These are phyloP conservation scores for Neotragus moschatus DNA, from an alignment of 2,113 vertebrate genomes.

Conservation along the genomic window DNA sequence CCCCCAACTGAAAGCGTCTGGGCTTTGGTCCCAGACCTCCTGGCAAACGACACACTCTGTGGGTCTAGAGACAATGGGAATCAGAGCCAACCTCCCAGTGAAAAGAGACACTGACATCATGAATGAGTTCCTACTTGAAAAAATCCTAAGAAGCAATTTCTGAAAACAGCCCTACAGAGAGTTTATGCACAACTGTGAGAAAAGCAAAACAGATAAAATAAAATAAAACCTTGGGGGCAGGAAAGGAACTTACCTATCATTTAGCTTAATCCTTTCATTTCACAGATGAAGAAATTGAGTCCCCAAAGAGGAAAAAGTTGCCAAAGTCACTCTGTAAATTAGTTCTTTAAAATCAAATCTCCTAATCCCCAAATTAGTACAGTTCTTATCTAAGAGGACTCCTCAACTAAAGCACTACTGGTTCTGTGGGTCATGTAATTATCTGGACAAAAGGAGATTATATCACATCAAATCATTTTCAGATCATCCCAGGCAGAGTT, in stretches of 20 bases:
- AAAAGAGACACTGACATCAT: conserved; percentile 5
- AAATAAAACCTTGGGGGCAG: background rate
- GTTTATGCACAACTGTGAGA: background rate
- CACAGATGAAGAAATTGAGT: background rate
- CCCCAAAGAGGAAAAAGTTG: background rate
- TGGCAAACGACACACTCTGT: background rate
- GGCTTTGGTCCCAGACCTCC: conserved; percentile 10
- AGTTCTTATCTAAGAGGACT: background rate
- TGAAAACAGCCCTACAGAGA: background rate
- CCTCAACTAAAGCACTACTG: background rate
- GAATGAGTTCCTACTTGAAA: background rate
- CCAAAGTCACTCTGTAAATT: background rate
- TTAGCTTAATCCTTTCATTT: background rate
- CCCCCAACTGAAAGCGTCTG: background rate
- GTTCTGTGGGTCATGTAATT: background rate
- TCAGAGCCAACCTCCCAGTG: background rate
- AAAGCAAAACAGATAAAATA: background rate
- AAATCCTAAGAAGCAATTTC: conserved; percentile 7
- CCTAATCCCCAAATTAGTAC: background rate
- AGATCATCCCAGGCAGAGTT: background rate
- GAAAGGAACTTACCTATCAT: background rate
- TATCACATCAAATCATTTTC: background rate
- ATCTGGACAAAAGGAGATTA: background rate
- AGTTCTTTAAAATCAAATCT: conserved; percentile 9
- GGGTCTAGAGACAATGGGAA: background rate